Conservation (phyloP, 1,140 invertebrate species). For the Procambarus clarkii region DNA sequence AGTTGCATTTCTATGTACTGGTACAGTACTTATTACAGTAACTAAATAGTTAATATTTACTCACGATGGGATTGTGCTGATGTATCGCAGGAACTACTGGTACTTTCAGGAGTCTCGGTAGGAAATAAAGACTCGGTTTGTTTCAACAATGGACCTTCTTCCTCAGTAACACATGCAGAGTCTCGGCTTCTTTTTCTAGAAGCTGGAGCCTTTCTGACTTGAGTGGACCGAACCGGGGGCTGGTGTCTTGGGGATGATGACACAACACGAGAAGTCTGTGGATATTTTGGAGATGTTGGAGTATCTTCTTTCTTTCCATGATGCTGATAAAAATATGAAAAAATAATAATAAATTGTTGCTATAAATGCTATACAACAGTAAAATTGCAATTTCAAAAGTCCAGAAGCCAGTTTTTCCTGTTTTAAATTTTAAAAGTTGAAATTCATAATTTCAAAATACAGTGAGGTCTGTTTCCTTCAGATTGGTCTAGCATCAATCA, state of each 20-base stretch:
- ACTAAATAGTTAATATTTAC: background rate
- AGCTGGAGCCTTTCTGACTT: background rate
- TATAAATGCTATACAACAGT: background rate
- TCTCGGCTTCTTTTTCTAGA: conserved; percentile 22
- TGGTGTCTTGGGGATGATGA: background rate
- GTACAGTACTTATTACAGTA: background rate
- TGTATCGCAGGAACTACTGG: background rate
- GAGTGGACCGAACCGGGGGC: background rate
- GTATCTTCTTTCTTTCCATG: conserved; percentile 25
- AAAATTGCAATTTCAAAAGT: no score
- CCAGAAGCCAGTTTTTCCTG: no score
- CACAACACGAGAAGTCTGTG: background rate
- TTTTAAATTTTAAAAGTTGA: no score
- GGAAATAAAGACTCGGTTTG: background rate
- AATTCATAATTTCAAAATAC: no score
- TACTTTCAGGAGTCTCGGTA: background rate
- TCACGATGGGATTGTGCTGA: conserved; percentile 7
- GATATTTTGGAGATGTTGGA: background rate
- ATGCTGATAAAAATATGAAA: background rate
- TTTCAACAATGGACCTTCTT: conserved; percentile 4
- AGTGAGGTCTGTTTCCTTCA: no score
- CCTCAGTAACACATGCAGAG: background rate
- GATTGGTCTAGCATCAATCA: no score
- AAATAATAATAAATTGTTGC: background rate
- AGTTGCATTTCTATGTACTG: no score